These are phyloP conservation scores for Escarpia spicata DNA, from an alignment of 2,888 invertebrate genomes.

Conservation along the genomic window DNA sequence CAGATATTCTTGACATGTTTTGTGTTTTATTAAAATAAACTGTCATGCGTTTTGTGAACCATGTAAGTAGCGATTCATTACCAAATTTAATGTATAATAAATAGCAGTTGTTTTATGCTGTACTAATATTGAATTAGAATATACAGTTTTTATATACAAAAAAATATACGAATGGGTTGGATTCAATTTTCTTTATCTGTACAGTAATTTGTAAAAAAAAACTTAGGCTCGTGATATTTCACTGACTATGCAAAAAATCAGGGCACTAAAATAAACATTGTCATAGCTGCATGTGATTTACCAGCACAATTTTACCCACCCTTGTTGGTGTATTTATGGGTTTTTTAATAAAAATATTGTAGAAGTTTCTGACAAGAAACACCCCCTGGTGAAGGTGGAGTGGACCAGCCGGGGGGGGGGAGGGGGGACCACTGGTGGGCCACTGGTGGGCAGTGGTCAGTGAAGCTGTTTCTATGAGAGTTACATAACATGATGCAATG, in stretches of 20 bases:
- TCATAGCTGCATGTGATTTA: not conserved
- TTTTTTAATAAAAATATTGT: not conserved
- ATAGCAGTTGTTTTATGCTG: too few species aligned
- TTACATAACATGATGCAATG: conserved; percentile 25
- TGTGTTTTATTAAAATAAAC: too few species aligned
- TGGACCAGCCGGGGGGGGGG: not conserved
- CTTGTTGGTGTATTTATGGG: not conserved
- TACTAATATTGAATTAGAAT: too few species aligned
- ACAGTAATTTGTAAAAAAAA: too few species aligned
- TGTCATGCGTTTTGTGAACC: too few species aligned
- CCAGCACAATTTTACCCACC: not conserved
- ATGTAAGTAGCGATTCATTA: too few species aligned
- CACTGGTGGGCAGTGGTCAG: not conserved
- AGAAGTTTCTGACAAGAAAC: not conserved
- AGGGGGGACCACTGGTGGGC: too few species aligned
- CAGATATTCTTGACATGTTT: too few species aligned
- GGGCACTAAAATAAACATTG: not conserved
- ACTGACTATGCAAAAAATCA: not conserved
- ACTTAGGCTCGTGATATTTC: not conserved
- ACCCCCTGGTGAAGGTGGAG: not conserved
- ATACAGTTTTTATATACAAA: too few species aligned
- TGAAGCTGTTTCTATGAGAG: not conserved
- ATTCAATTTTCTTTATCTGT: too few species aligned
- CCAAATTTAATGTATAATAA: too few species aligned
- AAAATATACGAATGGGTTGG: too few species aligned